Evolutionary conservation across 2,888 invertebrate genomes (phyloP), one percentile per base, ranked within the genome.

Genomic region (Nomada ferruginata): DNA sequence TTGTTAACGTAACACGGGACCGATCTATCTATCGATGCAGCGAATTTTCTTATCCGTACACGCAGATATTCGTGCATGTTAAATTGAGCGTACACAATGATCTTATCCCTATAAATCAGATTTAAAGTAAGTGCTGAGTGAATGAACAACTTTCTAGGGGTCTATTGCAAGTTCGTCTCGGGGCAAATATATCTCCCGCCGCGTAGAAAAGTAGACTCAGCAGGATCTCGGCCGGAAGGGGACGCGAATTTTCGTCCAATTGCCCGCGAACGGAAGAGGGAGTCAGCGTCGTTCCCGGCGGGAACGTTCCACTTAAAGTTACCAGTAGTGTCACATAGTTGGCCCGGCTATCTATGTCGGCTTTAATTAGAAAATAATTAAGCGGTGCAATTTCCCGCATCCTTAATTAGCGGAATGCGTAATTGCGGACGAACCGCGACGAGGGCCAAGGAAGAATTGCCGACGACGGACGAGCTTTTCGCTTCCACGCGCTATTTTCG

Each of bases 331-430:
- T 71, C 79, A 26, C 79, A 66, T 59, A 71, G 73, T 72, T 72
- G 63, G 26, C 50, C 55, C 15, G 42, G 52, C 63, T 66, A 73
- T 77, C 65, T 79, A 64, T 44, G 70, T 69, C 83, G 70, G 59
- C 71, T 77, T 87, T 89, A 86, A 90, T 88, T 88, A 79, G 85
- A 87, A 88, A 89, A 89, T 90, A 89, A 88, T 90, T 89, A 89
- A 87, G 85, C 73, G 36, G 57, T 53, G 76, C 72, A 84, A 90
- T 89, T 88, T 86, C 85, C 78, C 74, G 81, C 70, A 84, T 85
- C 79, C 84, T 86, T 91, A 91, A 91, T 91, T 90, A 89, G 85
- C 79, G 77, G 79, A 87, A 89, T 83, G 83, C 80, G 85, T 82
- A 90, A 91, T 90, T 91, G 89, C 78, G 55, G 15, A 20, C 1